Evolutionary conservation across 2,113 vertebrate genomes (phyloP).

Genomic region (Gasterosteus aculeatus): DNA sequence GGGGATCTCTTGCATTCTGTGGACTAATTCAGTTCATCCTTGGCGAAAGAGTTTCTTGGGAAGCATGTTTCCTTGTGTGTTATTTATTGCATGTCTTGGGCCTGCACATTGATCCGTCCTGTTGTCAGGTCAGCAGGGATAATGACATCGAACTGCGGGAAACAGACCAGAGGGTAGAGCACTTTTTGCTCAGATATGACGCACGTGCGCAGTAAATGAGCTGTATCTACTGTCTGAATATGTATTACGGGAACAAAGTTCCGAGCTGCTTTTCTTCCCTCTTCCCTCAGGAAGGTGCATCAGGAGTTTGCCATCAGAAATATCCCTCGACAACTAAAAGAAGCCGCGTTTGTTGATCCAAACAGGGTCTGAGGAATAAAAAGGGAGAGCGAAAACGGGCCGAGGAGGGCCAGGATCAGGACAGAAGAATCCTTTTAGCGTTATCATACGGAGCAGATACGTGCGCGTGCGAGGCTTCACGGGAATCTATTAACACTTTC

Average conservation of each 20-base stretch:
- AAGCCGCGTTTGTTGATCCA: slow-evolving; percentile 35
- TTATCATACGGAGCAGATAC: slow-evolving; percentile 61
- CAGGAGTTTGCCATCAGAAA: slow-evolving; percentile 49
- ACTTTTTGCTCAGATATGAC: slow-evolving; percentile 35
- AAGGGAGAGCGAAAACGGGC: slow-evolving; percentile 25
- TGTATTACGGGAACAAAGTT: slow-evolving; percentile 43
- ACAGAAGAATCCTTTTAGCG: slow-evolving; percentile 66
- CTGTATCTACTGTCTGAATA: slow-evolving; percentile 50
- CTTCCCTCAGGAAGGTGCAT: slow-evolving; percentile 41
- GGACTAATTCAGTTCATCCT: slow-evolving; percentile 24
- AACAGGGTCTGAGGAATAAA: slow-evolving; percentile 32
- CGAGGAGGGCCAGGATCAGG: slow-evolving; percentile 19
- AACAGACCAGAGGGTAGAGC: slow-evolving; percentile 41
- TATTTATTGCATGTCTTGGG: slow-evolving; percentile 24
- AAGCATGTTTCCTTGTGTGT: slow-evolving; percentile 20
- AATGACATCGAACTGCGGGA: slow-evolving; percentile 32
- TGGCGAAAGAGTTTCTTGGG: slow-evolving; percentile 41
- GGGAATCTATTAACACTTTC: slow-evolving; percentile 67
- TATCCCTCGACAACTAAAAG: slow-evolving; percentile 26
- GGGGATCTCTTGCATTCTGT: slow-evolving; percentile 36
- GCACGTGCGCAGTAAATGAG: slow-evolving; percentile 49
- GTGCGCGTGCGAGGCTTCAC: slow-evolving; percentile 36
- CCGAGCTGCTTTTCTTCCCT: slow-evolving; percentile 1
- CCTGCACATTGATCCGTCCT: slow-evolving; percentile 38
- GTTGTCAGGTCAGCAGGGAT: slow-evolving; percentile 52